Evolutionary conservation across 1,140 invertebrate species (phyloP), one percentile per base, ranked within the genome.

Genomic region (Dryas iulia): DNA sequence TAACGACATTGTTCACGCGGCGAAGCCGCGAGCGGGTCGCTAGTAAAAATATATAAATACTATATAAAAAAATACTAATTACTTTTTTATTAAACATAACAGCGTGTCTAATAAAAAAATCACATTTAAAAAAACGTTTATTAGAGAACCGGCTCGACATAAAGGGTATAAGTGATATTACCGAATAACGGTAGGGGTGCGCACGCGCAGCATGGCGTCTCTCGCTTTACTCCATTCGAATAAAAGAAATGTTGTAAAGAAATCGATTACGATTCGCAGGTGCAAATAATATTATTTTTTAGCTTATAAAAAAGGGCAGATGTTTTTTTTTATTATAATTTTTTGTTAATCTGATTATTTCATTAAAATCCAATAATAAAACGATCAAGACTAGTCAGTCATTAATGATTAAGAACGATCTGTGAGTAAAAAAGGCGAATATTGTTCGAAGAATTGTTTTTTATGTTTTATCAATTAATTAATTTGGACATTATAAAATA

Each of bases 221-320:
- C 62, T 66, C 63, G 73, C 74, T 77, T 71, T 59, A 75, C 71
- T 77, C 73, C 71, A 67, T 52, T 33, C 14, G 28, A 14, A 68
- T 65, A 69, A 76, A 64, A 79, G 72, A 78, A 83, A 72, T 66
- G 73, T 53, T 73, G 72, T 68, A 72, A 73, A 56, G 62, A 81
- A 87, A 89, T 86, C 85, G 80, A 84, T 89, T 83, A 86, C 59
- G 76, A 83, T 81, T 85, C 69, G 83, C 87, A 89, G 87, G 84
- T 89, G 87, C 84, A 85, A 89, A 85, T 84, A 84, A 82, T 77
- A 62, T 78, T 77, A 73, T 76, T 78, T 75, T 74, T 76, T 57
- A 66, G 54, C n/a, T 63, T 30, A 76, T 68, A 76, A 78, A 79
- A 81, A 82, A 75, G 57, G 35, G 71, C 79, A 81, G 78, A 58